Conservation (phyloP, 1,140 invertebrate genomes). For the Theocolax elegans region DNA sequence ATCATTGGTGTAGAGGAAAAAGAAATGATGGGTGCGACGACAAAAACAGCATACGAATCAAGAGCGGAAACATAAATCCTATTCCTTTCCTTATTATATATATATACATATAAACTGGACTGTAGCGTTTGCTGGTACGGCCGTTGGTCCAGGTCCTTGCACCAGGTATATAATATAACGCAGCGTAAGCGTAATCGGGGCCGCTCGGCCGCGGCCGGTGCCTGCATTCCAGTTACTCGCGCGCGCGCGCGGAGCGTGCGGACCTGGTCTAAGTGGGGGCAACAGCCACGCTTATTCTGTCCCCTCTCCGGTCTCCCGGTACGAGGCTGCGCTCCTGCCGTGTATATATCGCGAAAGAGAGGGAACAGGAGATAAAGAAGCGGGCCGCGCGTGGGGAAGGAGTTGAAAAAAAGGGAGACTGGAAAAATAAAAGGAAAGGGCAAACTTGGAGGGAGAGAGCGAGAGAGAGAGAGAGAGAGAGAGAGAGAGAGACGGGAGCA, state of each 20-base stretch:
- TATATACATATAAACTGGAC: background rate
- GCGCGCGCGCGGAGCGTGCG: conserved; percentile 20
- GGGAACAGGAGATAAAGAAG: conserved; percentile 36
- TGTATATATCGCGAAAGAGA: background rate
- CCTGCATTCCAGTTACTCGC: conserved; percentile 27
- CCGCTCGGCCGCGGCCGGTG: background rate
- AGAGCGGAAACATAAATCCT: conserved; percentile 2
- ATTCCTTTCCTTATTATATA: background rate
- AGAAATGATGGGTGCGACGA: background rate
- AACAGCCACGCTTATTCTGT: conserved; percentile 51
- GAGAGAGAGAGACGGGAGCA: conserved; percentile 39
- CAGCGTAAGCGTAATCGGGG: conserved; percentile 29
- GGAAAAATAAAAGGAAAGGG: conserved; percentile 27
- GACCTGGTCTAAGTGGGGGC: conserved; percentile 42
- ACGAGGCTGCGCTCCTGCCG: background rate
- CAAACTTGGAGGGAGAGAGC: background rate
- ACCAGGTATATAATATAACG: background rate
- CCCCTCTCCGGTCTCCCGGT: conserved; percentile 32
- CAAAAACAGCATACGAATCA: background rate
- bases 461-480: conserved; percentile 31
- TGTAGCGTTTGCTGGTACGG: background rate
- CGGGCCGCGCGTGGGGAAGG: background rate
- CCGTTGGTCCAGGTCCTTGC: background rate
- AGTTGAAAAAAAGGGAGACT: conserved; percentile 32
- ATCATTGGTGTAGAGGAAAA: no score